Conservation (phyloP, 1,140 invertebrate genomes). For the Papilio polyxenes region DNA sequence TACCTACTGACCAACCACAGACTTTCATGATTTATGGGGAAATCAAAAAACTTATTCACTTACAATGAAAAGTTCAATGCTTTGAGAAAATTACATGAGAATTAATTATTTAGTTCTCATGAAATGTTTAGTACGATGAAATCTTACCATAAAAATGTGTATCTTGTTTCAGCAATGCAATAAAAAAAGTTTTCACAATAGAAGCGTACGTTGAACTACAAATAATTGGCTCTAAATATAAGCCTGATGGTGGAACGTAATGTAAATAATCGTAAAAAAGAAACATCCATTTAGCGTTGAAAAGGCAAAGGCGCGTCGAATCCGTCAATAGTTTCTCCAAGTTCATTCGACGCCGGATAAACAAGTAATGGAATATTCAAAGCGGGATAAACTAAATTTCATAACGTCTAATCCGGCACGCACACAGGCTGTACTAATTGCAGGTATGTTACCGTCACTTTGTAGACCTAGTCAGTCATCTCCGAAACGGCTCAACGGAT, state of each 20-base stretch:
- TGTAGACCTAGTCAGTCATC: not conserved
- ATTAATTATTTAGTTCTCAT: not conserved
- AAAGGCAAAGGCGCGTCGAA: conserved; percentile 7
- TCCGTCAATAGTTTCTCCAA: conserved; percentile 19
- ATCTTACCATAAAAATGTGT: not conserved
- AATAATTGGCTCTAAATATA: conserved; percentile 27
- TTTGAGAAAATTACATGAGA: not conserved
- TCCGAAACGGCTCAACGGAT: no score
- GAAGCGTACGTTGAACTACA: conserved; percentile 22
- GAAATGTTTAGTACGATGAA: not conserved
- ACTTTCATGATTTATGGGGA: not conserved
- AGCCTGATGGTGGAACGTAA: not conserved
- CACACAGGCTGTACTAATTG: conserved; percentile 47
- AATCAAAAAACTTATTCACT: not conserved
- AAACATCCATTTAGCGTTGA: conserved; percentile 11
- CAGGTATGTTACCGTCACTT: not conserved
- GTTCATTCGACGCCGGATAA: conserved; percentile 14
- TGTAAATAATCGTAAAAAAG: conserved; percentile 28
- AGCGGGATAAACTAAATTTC: conserved; percentile 49
- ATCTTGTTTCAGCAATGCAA: not conserved
- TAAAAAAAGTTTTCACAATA: not conserved
- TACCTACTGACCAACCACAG: not conserved
- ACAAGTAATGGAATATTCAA: conserved; percentile 32
- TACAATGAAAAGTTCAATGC: not conserved
- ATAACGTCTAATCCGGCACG: conserved; percentile 41